Evolutionary conservation across 2,888 invertebrate species (phyloP).

Genomic region (Athrips mouffetella): DNA sequence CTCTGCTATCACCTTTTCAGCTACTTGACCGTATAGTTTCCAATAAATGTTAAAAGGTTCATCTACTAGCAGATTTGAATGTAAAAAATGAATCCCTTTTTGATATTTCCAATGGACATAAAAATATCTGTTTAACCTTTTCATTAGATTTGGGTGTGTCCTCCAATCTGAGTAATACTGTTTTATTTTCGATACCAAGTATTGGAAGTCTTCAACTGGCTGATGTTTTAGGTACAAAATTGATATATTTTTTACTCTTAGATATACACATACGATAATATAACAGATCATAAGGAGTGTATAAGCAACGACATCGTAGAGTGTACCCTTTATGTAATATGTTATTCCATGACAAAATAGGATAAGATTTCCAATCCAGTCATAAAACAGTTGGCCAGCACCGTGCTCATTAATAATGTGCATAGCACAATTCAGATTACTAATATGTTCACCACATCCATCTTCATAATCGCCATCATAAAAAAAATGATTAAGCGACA

Average conservation of each 20-base stretch:
- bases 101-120: slow-evolving; percentile 61
- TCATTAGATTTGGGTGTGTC: slow-evolving; percentile 47
- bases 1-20: slow-evolving; percentile 46
- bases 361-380: no score
- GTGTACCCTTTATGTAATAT: no score
- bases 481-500: no score
- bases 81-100: slow-evolving; percentile 49
- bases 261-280: slow-evolving; percentile 28
- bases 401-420: no score
- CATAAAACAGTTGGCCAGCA: no score
- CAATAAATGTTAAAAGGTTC: slow-evolving; percentile 58
- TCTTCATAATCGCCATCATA: no score
- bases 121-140: slow-evolving; percentile 50
- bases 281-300: neutral
- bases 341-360: no score
- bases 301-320: no score
- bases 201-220: slow-evolving; percentile 39
- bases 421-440: no score
- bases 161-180: slow-evolving; percentile 42
- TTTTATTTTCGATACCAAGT: slow-evolving; percentile 47
- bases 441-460: no score
- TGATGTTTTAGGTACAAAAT: slow-evolving; percentile 39
- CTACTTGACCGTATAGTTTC: slow-evolving; percentile 58
- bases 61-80: slow-evolving; percentile 41
- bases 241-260: slow-evolving; percentile 39